These are phyloP conservation scores for Pseudopodoces humilis DNA, from an alignment of 2,113 vertebrate species.

Conservation along the genomic window DNA sequence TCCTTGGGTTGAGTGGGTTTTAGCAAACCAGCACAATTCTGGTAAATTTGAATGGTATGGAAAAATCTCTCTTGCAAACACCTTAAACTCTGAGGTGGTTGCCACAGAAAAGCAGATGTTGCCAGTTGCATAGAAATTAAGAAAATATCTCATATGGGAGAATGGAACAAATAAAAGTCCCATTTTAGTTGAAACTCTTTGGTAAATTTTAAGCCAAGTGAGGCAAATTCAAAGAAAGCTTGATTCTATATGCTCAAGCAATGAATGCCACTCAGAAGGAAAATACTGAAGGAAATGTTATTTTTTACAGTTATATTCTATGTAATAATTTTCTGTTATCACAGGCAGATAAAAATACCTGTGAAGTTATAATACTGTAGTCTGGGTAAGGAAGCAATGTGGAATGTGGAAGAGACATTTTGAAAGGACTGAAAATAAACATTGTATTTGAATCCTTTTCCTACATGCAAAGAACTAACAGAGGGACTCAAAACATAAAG, in stretches of 20 bases:
- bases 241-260: neutral
- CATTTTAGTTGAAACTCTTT: neutral
- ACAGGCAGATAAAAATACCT: neutral
- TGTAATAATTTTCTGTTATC: neutral
- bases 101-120: neutral
- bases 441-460: neutral
- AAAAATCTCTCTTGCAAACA: neutral
- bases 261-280: neutral
- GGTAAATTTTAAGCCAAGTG: neutral
- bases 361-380: neutral
- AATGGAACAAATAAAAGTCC: neutral
- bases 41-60: neutral
- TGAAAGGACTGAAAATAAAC: neutral
- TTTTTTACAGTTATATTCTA: neutral
- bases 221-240: neutral
- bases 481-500: neutral
- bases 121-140: neutral
- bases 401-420: neutral
- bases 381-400: neutral
- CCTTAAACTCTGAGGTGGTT: neutral
- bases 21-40: neutral
- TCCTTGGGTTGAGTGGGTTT: neutral
- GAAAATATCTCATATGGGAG: neutral
- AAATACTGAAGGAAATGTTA: neutral
- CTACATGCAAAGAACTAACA: neutral